Evolutionary conservation across 2,797 vertebrate species (phyloP).

Genomic region (Peromyscus nudipes): DNA sequence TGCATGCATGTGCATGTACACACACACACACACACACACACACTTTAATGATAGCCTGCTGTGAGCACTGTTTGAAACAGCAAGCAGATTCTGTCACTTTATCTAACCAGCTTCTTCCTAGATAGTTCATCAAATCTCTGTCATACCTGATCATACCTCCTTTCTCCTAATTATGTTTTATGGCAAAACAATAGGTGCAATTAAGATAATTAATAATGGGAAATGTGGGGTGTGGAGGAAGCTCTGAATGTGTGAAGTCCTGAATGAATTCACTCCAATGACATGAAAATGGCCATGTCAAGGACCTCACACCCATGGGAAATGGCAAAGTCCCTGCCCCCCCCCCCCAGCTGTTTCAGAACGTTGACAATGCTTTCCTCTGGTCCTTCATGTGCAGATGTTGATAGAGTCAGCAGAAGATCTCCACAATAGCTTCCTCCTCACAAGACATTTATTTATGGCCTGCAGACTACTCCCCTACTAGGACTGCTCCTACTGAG

Average conservation of each 20-base stretch:
- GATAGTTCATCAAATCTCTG: background rate
- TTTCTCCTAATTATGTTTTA: background rate
- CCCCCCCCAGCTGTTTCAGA: background rate
- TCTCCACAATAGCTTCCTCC: no score
- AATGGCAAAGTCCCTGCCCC: background rate
- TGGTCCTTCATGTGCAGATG: background rate
- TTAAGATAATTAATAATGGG: background rate
- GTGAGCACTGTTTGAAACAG: slow-evolving; percentile 7
- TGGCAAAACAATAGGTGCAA: background rate
- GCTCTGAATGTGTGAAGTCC: background rate
- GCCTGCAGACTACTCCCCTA: background rate
- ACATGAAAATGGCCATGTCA: background rate
- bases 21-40: no score
- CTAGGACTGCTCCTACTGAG: no score
- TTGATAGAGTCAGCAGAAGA: background rate
- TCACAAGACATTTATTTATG: background rate
- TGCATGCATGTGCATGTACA: no score
- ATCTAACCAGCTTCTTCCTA: background rate
- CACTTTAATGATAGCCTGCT: slow-evolving; percentile 44
- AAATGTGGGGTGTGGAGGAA: background rate
- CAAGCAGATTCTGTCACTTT: background rate
- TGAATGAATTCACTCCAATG: background rate
- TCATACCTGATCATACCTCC: background rate
- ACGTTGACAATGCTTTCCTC: no score
- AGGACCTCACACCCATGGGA: background rate